Evolutionary conservation across 2,888 invertebrate species (phyloP).

Genomic region (Eristalinus sepulchralis): DNA sequence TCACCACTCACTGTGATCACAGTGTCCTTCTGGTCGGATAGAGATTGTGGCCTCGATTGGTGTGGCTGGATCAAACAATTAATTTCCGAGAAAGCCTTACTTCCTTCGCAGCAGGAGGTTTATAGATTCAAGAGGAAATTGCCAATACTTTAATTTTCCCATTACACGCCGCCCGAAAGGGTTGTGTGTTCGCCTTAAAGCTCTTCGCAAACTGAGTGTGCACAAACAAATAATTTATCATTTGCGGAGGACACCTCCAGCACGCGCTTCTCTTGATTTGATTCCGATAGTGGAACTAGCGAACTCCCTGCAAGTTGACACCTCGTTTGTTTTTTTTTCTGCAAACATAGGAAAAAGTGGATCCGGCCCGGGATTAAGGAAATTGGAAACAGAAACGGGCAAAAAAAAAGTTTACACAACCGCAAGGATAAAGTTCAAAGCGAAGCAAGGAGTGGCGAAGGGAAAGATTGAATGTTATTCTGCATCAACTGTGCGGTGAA

Average conservation of each 20-base stretch:
- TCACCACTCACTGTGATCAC: conserved; percentile 4
- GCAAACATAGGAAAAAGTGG: conserved; percentile 9
- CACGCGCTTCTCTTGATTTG: conserved; percentile 24
- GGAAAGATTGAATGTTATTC: conserved; percentile 37
- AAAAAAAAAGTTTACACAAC: conserved; percentile 18
- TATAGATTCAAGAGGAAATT: conserved; percentile 54
- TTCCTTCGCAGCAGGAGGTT: conserved; percentile 7
- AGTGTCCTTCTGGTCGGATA: conserved; percentile 21
- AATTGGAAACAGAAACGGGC: conserved; percentile 61
- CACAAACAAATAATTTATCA: conserved; percentile 64
- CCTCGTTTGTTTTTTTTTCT: too few relatives aligned
- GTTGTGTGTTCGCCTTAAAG: conserved; percentile 32
- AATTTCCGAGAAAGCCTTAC: conserved; percentile 47
- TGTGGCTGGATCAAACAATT: conserved; percentile 57
- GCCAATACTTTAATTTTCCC: conserved; percentile 61
- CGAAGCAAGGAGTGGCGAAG: background rate
- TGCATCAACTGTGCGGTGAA: conserved; percentile 36
- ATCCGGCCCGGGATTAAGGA: conserved; percentile 45
- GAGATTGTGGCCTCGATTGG: conserved; percentile 31
- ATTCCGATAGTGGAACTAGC: conserved; percentile 8
- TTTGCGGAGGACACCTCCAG: conserved; percentile 31
- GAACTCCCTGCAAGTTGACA: conserved; percentile 41
- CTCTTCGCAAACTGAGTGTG: conserved; percentile 43
- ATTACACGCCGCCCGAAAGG: conserved; percentile 36
- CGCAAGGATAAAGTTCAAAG: conserved; percentile 58